These are phyloP conservation scores for Hirundichthys speculiger DNA, from an alignment of 2,113 vertebrate species.

Conservation along the genomic window DNA sequence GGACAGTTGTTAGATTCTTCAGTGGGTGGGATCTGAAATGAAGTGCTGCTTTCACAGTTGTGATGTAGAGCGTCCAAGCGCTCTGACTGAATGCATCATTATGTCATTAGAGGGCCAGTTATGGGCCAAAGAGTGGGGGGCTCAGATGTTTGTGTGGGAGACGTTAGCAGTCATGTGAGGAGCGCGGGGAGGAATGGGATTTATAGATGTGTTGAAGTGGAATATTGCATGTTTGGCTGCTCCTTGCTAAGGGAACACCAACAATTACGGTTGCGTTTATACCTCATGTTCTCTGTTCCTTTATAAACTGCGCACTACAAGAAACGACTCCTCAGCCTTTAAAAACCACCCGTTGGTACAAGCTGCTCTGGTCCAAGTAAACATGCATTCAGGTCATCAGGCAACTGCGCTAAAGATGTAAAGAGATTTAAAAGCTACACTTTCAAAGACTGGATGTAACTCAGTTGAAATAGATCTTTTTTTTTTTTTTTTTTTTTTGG, in stretches of 20 bases:
- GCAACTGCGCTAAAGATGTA: too few species aligned
- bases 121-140: background rate
- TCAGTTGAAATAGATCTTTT: too few species aligned
- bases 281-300: too few species aligned
- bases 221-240: background rate
- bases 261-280: too few species aligned
- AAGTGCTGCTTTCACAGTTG: constrained; percentile 52
- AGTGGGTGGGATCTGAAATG: constrained; percentile 39
- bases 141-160: constrained; percentile 31
- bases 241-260: background rate
- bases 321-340: too few species aligned
- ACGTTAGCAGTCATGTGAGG: constrained; percentile 21
- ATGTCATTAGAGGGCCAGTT: constrained; percentile 46
- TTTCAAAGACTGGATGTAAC: too few species aligned
- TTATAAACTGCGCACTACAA: too few species aligned
- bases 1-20: constrained; percentile 52
- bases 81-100: constrained; percentile 53
- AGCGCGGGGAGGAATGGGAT: background rate
- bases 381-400: too few species aligned
- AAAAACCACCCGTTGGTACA: too few species aligned
- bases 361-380: too few species aligned
- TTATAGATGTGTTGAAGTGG: background rate
- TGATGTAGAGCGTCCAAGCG: constrained; percentile 19
- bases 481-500: too few species aligned
- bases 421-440: too few species aligned